Evolutionary conservation across 1,140 invertebrate species (phyloP).

Genomic region (Lethocerus indicus): DNA sequence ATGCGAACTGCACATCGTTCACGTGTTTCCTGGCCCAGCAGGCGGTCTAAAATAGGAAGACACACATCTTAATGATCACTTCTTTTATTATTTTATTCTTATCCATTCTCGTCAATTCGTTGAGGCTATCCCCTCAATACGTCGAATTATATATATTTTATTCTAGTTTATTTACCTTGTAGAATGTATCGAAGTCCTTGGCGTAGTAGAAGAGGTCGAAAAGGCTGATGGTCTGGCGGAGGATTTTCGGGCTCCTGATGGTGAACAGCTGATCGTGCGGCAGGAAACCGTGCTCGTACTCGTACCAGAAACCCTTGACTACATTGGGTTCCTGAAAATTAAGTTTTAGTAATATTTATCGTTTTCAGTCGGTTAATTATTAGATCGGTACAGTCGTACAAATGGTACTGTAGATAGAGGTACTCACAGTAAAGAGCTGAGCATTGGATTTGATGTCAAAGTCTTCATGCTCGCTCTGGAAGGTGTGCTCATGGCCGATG

Average conservation of each 20-base stretch:
- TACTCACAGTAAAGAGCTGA: slow-evolving; percentile 5
- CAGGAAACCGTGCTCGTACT: slow-evolving; percentile 34
- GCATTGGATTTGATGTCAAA: slow-evolving; percentile 7
- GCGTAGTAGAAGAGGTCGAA: slow-evolving; percentile 51
- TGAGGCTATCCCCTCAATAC: too few relatives aligned
- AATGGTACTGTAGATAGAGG: too few relatives aligned
- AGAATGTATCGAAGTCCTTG: slow-evolving; percentile 28
- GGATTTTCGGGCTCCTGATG: slow-evolving; percentile 35
- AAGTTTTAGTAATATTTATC: too few relatives aligned
- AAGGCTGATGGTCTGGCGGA: slow-evolving; percentile 37
- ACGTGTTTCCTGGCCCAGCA: slow-evolving; percentile 40
- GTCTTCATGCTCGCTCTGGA: slow-evolving; percentile 4
- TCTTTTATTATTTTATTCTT: too few relatives aligned
- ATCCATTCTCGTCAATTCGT: too few relatives aligned
- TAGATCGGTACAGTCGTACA: too few relatives aligned
- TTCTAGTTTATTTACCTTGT: slow-evolving; percentile 16
- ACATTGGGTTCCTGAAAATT: slow-evolving; percentile 31
- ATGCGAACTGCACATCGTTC: slow-evolving; percentile 44
- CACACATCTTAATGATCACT: too few relatives aligned
- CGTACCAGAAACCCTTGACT: slow-evolving; percentile 37
- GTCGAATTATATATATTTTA: too few relatives aligned
- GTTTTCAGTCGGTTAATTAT: too few relatives aligned
- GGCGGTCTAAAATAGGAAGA: slow-evolving; percentile 39
- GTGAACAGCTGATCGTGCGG: slow-evolving; percentile 41
- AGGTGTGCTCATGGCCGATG: slow-evolving; percentile 4